Evolutionary conservation across 2,797 vertebrate genomes (phyloP).

Genomic region (Acrocephalus scirpaceus): DNA sequence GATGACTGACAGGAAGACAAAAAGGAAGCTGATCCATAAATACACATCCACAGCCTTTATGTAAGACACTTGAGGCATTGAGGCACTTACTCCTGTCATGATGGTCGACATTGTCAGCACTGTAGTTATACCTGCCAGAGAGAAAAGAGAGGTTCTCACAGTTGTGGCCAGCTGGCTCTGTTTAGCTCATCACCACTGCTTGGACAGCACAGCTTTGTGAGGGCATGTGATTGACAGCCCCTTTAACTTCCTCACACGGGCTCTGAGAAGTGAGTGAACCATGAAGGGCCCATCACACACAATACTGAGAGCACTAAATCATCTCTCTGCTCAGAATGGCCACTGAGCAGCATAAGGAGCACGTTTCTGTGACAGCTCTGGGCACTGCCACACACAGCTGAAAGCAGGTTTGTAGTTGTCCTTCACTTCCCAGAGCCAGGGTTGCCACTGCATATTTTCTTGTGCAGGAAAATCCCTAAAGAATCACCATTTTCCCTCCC

Average conservation of each 20-base stretch:
- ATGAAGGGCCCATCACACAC: background rate
- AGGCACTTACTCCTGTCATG: conserved; percentile 89
- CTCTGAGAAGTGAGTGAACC: background rate
- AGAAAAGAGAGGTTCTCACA: background rate
- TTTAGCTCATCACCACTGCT: background rate
- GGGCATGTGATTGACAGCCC: background rate
- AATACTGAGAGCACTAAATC: background rate
- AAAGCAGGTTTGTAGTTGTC: background rate
- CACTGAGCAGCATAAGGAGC: background rate
- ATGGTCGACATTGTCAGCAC: conserved; percentile 93
- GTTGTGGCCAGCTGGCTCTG: background rate
- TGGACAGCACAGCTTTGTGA: background rate
- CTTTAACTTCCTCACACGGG: background rate
- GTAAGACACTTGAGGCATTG: conserved; percentile 93
- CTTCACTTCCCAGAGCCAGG: background rate
- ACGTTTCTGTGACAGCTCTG: background rate
- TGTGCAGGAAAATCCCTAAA: background rate
- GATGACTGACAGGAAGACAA: conserved; percentile 90
- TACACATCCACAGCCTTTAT: conserved; percentile 92
- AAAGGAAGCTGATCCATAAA: conserved; percentile 92
- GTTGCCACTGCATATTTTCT: background rate
- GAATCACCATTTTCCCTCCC: background rate
- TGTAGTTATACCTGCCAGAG: conserved; percentile 86
- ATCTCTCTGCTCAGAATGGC: background rate
- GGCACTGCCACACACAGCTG: background rate